Base-by-base conservation (phyloP, 1,140 invertebrate genomes). In the Cyclina sinensis region DNA sequence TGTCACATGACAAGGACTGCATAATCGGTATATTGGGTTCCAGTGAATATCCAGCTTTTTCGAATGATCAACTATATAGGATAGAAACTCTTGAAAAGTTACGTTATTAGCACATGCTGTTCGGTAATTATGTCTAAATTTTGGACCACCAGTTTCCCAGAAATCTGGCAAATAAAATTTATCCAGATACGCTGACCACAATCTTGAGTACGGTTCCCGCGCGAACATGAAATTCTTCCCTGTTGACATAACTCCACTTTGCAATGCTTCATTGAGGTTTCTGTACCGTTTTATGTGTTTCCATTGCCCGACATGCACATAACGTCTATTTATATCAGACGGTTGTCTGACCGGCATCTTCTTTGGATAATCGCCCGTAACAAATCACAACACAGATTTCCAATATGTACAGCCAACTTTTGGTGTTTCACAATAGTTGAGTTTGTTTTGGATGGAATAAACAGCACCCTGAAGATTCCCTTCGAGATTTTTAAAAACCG, bases 141-240 rank as follows among this genome's bases (percentile, higher is more conserved):
- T 51, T 39, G 9, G 30, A 43, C 43, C 88, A 14, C n/a, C 65
- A 0, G 57, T 51, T 24, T 11, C 24, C 86, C 87, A 89, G 37
- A 79, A 90, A 27, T 89, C 89, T 2, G 83, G 85, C 7, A 91
- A 74, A 73, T 86, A 88, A 51, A 85, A 86, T 78, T 92, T 92
- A 65, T 92, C 90, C n/a, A 92, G 59, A 51, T 88, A 92, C 24
- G 86, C 86, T 1, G 91, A 91, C 80, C 82, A 92, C 16, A 92
- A 32, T 78, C 90, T 62, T 11, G 80, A 74, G 73, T 88, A 92
- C 4, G 91, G 91, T 37, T 91, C 82, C 24, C 91, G 80, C 0
- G 78, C 80, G 46, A 92, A 90, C 87, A 92, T 87, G 39, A 92
- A 70, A 30, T 27, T 7, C n/a, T 76, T 54, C n/a, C 37, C 65